A percentile compares a stretch with the other conserved stretches of the same genome.
These are phyloP conservation scores for Diphyllodes magnificus DNA, from an alignment of 2,113 vertebrate species.

Conservation along the genomic window DNA sequence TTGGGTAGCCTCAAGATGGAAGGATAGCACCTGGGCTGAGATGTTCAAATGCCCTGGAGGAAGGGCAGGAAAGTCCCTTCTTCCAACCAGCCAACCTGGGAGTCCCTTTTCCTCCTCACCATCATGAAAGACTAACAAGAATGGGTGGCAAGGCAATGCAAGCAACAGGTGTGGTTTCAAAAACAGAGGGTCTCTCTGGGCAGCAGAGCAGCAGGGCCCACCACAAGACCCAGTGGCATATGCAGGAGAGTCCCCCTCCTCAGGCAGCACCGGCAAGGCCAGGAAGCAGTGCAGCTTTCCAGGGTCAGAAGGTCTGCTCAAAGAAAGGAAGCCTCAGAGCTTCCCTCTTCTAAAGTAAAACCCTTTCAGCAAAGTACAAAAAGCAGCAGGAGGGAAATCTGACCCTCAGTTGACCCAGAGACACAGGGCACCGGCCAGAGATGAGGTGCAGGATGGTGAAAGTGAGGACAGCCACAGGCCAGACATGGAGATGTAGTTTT, in stretches of 20 bases:
- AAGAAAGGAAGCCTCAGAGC: not conserved
- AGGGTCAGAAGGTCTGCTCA: accelerated
- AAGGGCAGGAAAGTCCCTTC: not conserved
- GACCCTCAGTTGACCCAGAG: accelerated
- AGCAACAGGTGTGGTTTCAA: not conserved
- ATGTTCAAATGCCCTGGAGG: not conserved
- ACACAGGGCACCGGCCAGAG: accelerated
- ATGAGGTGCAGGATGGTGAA: not conserved
- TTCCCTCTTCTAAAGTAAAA: not conserved
- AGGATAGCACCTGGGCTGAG: not conserved
- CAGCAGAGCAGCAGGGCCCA: not conserved
- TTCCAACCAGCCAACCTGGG: not conserved
- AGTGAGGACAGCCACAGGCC: not conserved
- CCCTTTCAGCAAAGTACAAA: not conserved
- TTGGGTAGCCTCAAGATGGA: not conserved
- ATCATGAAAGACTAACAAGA: accelerated
- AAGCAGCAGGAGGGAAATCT: not conserved
- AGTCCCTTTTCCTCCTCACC: not conserved
- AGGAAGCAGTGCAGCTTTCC: not conserved
- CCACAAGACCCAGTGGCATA: accelerated
- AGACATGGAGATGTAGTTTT: not conserved
- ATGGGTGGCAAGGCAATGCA: not conserved
- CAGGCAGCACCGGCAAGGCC: not conserved
- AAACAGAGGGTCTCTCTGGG: not conserved
- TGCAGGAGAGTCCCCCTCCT: accelerated